phyloP scores from a whole-genome alignment of 2,113 vertebrate genomes.

The Pardalotus punctatus region DNA sequence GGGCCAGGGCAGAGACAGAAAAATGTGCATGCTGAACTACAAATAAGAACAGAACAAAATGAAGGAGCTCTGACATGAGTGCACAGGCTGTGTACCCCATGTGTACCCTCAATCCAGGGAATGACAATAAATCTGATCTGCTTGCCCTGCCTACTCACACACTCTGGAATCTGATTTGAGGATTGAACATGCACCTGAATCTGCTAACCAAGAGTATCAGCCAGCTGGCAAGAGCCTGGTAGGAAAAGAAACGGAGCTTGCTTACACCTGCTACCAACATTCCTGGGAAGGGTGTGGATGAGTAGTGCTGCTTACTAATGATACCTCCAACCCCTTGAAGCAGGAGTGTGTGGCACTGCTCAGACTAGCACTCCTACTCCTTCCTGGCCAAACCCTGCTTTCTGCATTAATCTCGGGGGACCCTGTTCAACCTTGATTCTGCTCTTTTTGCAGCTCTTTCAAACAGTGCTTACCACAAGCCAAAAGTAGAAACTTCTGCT shows the following conservation, averaged over 20 bases:
- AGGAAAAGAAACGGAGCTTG: neutral
- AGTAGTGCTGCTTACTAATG: neutral
- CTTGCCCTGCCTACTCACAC: neutral
- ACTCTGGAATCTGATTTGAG: neutral
- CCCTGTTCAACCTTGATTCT: neutral
- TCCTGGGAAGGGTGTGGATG: neutral
- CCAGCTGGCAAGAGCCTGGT: neutral
- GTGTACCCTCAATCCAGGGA: neutral
- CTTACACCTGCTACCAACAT: neutral
- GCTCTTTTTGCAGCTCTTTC: neutral
- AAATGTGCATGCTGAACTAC: neutral
- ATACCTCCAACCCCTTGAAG: neutral
- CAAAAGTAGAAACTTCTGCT: neutral
- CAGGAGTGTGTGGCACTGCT: neutral
- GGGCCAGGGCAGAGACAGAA: neutral
- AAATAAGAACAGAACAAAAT: neutral
- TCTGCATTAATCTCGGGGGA: fast-evolving
- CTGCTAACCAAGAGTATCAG: neutral
- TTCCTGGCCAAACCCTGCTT: neutral
- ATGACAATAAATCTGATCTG: neutral
- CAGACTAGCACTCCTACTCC: neutral
- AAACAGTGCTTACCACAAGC: neutral
- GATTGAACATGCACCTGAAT: neutral
- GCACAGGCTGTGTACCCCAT: neutral
- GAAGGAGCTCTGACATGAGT: neutral